Evolutionary conservation across 2,888 invertebrate genomes (phyloP).

Genomic region (Dorcus parallelipipedus): DNA sequence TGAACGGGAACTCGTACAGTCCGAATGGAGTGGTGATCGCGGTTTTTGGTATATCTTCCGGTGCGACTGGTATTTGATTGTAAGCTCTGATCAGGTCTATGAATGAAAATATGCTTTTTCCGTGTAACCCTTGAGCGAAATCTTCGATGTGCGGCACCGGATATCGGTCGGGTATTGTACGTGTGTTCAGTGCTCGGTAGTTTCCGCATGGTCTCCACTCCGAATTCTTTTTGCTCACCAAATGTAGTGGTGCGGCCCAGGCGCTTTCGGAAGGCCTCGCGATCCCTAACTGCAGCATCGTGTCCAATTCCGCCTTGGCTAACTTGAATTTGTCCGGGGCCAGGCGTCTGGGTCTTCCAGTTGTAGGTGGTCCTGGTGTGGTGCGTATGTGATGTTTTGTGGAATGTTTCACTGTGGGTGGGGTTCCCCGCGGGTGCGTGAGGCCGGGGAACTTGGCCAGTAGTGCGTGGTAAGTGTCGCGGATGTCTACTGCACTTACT

Average conservation of each 20-base stretch:
- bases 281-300: slow-evolving; percentile 26
- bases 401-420: background rate
- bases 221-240: slow-evolving; percentile 35
- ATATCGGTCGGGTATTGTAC: slow-evolving; percentile 50
- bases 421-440: background rate
- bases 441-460: background rate
- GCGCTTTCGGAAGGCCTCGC: slow-evolving; percentile 25
- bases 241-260: slow-evolving; percentile 38
- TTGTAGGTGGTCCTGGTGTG: slow-evolving; percentile 6
- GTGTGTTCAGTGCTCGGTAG: slow-evolving; percentile 35
- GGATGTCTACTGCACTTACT: no score
- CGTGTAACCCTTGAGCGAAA: slow-evolving; percentile 26
- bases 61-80: slow-evolving; percentile 35
- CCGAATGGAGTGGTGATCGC: slow-evolving; percentile 28
- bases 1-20: slow-evolving; percentile 5
- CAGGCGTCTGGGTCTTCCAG: slow-evolving; percentile 5
- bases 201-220: slow-evolving; percentile 41
- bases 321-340: slow-evolving; percentile 6
- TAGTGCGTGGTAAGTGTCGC: no score
- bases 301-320: slow-evolving; percentile 11
- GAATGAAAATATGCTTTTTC: slow-evolving; percentile 31
- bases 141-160: slow-evolving; percentile 39
- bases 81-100: slow-evolving; percentile 40
- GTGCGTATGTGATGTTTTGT: slow-evolving; percentile 1
- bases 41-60: slow-evolving; percentile 35